Conservation (phyloP, 30 jellyfish, hydroid and myxozoan genomes). For the Turritopsis rubra region DNA sequence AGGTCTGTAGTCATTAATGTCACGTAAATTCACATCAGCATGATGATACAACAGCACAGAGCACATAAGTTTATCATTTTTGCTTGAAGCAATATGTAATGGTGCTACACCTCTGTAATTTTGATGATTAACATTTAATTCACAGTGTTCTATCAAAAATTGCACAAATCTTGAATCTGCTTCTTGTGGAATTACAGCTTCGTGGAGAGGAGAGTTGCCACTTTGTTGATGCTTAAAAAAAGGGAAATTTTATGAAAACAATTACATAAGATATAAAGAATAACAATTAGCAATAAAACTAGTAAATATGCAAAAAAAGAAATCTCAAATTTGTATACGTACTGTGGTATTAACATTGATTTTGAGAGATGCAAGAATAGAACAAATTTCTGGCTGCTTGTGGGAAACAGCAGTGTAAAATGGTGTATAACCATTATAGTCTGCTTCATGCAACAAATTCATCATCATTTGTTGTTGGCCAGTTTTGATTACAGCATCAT, state of each 20-base stretch:
- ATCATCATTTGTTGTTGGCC: background rate
- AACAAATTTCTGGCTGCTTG: background rate
- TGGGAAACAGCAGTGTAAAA: conserved; percentile 7
- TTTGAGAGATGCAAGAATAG: background rate
- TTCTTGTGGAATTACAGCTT: conserved; percentile 11
- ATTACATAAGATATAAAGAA: background rate
- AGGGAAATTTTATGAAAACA: background rate
- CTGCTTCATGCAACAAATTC: background rate
- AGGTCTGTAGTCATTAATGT: background rate
- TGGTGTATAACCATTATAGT: conserved; percentile 5
- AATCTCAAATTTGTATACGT: background rate
- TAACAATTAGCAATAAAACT: background rate
- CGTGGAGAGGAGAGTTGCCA: conserved; percentile 23
- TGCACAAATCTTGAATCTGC: conserved; percentile 6
- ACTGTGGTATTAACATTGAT: conserved; percentile 1
- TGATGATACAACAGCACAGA: conserved; percentile 4
- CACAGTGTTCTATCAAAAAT: conserved; percentile 1
- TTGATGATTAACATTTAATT: conserved; percentile 1
- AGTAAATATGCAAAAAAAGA: background rate
- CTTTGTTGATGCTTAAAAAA: background rate
- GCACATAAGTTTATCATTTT: conserved; percentile 1
- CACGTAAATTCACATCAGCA: conserved; percentile 5
- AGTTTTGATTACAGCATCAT: background rate
- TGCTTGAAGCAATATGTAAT: conserved; percentile 9
- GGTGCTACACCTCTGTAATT: conserved; percentile 12